phyloP scores from a whole-genome alignment of 2,888 invertebrate species.

The Neoscelio sp. region DNA sequence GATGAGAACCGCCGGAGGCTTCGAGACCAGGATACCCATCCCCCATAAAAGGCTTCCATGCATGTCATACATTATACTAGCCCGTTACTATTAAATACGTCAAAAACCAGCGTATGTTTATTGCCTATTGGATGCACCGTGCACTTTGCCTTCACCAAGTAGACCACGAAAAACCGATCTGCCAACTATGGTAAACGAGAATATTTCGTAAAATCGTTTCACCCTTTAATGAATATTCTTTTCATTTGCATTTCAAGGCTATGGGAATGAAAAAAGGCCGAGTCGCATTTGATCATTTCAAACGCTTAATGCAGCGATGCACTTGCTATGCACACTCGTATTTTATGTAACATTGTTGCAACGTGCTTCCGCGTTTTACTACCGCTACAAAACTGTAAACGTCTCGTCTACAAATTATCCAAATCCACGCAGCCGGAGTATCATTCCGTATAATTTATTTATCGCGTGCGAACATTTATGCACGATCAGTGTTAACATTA shows the following conservation, averaged over 20 bases:
- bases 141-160: constrained; percentile 72
- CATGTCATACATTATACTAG: constrained; percentile 82
- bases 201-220: constrained; percentile 55
- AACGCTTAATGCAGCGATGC: constrained; percentile 13
- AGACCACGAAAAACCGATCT: constrained; percentile 69
- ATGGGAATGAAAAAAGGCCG: constrained; percentile 38
- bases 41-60: constrained; percentile 80
- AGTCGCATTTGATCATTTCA: constrained; percentile 53
- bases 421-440: constrained; percentile 3
- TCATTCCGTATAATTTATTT: constrained; percentile 23
- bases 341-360: constrained; percentile 24
- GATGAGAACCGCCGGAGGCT: constrained; percentile 74
- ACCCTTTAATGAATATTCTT: constrained; percentile 64
- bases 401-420: constrained; percentile 36
- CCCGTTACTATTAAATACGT: constrained; percentile 83
- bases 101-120: constrained; percentile 82
- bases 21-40: constrained; percentile 72
- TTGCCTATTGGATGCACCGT: constrained; percentile 81
- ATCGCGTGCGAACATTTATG: not conserved
- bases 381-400: constrained; percentile 13
- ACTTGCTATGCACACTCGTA: constrained; percentile 14
- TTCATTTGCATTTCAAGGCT: constrained; percentile 63
- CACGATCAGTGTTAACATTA: constrained; percentile 33
- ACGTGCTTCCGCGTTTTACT: constrained; percentile 11
- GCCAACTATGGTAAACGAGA: constrained; percentile 50